Evolutionary conservation across 2,797 vertebrate genomes (phyloP).

Genomic region (Gallinago solitaria): DNA sequence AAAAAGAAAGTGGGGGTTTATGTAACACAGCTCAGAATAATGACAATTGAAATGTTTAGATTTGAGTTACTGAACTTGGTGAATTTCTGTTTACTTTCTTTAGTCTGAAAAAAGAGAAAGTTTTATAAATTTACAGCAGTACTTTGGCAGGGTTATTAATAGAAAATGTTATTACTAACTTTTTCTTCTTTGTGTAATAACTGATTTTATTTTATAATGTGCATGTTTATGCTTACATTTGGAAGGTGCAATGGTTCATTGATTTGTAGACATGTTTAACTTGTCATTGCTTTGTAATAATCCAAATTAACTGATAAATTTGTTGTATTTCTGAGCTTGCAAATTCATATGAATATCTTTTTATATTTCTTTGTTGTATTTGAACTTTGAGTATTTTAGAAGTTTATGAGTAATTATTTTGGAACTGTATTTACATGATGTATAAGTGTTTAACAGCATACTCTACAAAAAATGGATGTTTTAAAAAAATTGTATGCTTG

Average conservation of each 20-base stretch:
- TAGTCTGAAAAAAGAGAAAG: background rate
- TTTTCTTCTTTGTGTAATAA: constrained; percentile 27
- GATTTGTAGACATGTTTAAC: constrained; percentile 28
- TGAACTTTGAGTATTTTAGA: background rate
- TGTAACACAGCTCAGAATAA: background rate
- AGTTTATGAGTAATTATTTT: background rate
- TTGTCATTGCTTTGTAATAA: constrained; percentile 51
- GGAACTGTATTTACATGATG: background rate
- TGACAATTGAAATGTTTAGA: background rate
- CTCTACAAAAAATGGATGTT: background rate
- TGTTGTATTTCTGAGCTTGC: constrained; percentile 11
- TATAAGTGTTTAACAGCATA: background rate
- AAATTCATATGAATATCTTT: background rate
- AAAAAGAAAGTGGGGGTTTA: background rate
- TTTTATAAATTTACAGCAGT: background rate
- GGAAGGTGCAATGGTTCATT: background rate
- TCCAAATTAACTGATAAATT: constrained; percentile 17
- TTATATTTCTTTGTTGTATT: background rate
- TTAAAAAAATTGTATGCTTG: background rate
- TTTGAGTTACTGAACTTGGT: background rate
- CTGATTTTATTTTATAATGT: constrained; percentile 8
- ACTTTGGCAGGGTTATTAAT: constrained; percentile 5
- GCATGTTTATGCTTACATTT: constrained; percentile 58
- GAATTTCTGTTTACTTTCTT: background rate
- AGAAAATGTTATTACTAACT: constrained; percentile 59